Conservation (phyloP, 2,888 invertebrate genomes). For the Papilio elwesi region DNA sequence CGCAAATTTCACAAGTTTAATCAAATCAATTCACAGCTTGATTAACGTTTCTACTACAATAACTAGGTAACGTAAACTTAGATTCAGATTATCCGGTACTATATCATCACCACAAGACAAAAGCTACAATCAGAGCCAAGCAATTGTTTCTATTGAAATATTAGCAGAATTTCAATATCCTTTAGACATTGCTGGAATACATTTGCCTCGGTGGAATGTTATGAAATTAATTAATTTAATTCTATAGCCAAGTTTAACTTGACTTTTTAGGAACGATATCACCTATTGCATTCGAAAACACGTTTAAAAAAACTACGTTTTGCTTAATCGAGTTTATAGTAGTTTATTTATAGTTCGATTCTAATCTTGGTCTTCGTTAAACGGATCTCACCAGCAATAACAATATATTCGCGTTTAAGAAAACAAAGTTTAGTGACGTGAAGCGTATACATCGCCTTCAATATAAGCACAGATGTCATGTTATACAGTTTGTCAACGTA, state of each 20-base stretch:
- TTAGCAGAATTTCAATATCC: conserved; percentile 9
- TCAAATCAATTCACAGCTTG: conserved; percentile 16
- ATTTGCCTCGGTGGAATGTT: not conserved
- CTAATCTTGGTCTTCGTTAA: no score
- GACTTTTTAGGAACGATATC: no score
- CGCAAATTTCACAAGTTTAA: conserved; percentile 21
- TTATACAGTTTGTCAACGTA: no score
- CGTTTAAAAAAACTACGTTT: no score
- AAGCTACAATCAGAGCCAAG: not conserved
- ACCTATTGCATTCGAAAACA: no score
- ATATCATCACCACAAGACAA: conserved; percentile 2
- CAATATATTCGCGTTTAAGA: no score
- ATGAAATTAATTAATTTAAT: not conserved
- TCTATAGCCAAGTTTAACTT: not conserved
- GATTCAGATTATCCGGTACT: conserved; percentile 17
- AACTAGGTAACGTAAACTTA: conserved; percentile 19
- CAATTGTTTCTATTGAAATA: conserved; percentile 22
- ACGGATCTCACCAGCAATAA: no score
- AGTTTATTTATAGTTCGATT: no score
- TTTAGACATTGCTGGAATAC: conserved; percentile 3
- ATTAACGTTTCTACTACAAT: conserved; percentile 15
- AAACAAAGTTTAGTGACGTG: no score
- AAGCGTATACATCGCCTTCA: no score
- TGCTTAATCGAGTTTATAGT: no score
- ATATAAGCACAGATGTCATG: no score